Evolutionary conservation across 2,113 vertebrate species (phyloP).

Genomic region (Redunca redunca): DNA sequence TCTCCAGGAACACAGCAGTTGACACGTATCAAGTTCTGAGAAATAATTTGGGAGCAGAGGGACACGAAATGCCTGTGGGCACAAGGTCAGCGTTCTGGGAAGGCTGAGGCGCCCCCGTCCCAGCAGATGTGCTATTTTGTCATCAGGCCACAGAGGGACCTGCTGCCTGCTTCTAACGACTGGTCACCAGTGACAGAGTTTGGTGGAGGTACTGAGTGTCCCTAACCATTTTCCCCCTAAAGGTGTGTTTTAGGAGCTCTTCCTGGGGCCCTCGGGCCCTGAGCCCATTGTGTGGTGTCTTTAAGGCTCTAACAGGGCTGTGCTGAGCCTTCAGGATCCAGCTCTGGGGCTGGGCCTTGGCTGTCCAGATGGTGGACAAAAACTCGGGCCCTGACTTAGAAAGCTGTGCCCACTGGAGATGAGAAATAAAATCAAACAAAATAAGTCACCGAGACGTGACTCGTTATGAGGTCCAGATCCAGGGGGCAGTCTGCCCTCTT

Average conservation of each 20-base stretch:
- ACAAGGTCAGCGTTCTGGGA: background rate
- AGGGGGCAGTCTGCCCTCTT: background rate
- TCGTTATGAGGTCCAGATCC: background rate
- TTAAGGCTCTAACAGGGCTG: background rate
- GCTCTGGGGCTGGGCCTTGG: background rate
- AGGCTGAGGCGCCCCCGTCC: background rate
- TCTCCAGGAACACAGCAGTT: background rate
- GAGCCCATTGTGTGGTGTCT: background rate
- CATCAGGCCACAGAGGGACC: background rate
- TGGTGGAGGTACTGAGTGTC: background rate
- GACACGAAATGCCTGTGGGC: background rate
- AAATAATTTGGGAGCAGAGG: slow-evolving; percentile 19
- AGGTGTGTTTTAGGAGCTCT: background rate
- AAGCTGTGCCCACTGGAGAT: background rate
- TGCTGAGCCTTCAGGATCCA: background rate
- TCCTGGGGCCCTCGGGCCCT: background rate
- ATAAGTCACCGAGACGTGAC: background rate
- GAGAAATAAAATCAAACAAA: background rate
- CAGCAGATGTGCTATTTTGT: background rate
- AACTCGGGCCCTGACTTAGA: background rate
- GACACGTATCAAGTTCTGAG: slow-evolving; percentile 18
- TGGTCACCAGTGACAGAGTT: background rate
- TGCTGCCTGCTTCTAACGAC: background rate
- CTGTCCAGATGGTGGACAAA: background rate
- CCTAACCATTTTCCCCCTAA: background rate